Percentiles rank a stretch among this genome's conserved stretches.
Conservation (phyloP, 2,113 vertebrate species). For the Podarcis raffonei region DNA sequence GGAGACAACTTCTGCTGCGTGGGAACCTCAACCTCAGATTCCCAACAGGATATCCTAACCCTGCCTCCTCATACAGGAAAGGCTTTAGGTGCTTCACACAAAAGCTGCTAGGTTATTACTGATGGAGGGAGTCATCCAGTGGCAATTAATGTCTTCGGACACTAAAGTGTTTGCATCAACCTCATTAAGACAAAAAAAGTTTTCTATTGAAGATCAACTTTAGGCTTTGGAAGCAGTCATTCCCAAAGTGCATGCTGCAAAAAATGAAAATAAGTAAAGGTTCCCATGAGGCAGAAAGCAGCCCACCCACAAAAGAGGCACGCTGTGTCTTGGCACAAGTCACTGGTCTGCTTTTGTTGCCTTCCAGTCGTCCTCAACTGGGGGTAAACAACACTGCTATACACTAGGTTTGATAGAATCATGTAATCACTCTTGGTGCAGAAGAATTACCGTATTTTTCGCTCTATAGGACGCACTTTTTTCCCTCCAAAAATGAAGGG, state of each 20-base stretch:
- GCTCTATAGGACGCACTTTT: too few relatives aligned
- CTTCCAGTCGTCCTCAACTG: not conserved
- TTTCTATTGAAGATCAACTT: not conserved
- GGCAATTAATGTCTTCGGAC: not conserved
- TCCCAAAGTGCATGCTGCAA: not conserved
- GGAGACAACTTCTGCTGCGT: too few relatives aligned
- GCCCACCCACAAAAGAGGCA: too few relatives aligned
- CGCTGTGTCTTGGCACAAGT: not conserved
- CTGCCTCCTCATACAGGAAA: not conserved
- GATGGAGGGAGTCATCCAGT: too few relatives aligned
- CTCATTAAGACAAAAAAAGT: not conserved
- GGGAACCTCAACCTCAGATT: too few relatives aligned
- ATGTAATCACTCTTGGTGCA: not conserved
- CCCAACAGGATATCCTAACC: too few relatives aligned
- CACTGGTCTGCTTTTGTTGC: not conserved
- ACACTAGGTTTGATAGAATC: not conserved
- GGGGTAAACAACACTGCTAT: not conserved
- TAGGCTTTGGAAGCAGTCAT: not conserved
- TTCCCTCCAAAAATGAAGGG: too few relatives aligned
- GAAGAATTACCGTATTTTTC: too few relatives aligned
- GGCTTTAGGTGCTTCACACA: not conserved
- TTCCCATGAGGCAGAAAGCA: not conserved
- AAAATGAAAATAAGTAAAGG: not conserved
- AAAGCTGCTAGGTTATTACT: not conserved
- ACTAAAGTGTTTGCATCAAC: not conserved